These are phyloP conservation scores for Terebella lapidaria DNA, from an alignment of 2,888 invertebrate species.

Conservation along the genomic window DNA sequence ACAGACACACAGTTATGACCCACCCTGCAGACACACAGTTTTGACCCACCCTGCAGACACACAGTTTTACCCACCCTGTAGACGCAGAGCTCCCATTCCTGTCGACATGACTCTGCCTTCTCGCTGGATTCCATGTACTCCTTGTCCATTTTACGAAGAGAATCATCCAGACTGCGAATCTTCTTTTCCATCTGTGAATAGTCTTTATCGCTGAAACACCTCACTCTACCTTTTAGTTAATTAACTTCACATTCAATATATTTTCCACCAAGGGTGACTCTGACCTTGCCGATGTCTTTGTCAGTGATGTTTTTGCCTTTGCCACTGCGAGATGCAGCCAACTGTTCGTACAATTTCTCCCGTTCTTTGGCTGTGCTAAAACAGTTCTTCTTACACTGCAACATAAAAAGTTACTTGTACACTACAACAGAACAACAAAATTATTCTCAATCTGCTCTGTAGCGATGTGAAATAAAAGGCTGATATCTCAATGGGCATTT, in stretches of 20 bases:
- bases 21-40: too few species aligned
- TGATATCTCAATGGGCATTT: too few species aligned
- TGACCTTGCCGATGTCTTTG: slow-evolving; percentile 62
- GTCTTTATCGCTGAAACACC: too few species aligned
- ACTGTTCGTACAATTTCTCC: slow-evolving; percentile 77
- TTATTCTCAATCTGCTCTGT: too few species aligned
- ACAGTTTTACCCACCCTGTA: slow-evolving; percentile 58
- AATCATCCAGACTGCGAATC: slow-evolving; percentile 82
- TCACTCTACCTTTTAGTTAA: too few species aligned
- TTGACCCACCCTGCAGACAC: background rate
- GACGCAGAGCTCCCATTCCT: slow-evolving; percentile 81
- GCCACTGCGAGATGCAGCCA: slow-evolving; percentile 54
- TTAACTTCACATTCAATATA: too few species aligned
- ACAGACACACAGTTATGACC: too few species aligned
- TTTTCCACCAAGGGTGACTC: too few species aligned
- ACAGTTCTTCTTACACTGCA: slow-evolving; percentile 74
- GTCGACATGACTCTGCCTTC: slow-evolving; percentile 82
- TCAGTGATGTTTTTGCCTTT: slow-evolving; percentile 54
- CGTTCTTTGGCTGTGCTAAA: slow-evolving; percentile 83
- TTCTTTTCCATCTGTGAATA: slow-evolving; percentile 71
- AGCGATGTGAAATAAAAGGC: too few species aligned
- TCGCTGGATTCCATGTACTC: slow-evolving; percentile 90
- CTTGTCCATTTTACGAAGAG: slow-evolving; percentile 84
- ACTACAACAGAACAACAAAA: too few species aligned
- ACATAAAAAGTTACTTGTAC: too few species aligned